Base-by-base conservation (phyloP, 2,113 vertebrate species). In the Caloenas nicobarica region DNA sequence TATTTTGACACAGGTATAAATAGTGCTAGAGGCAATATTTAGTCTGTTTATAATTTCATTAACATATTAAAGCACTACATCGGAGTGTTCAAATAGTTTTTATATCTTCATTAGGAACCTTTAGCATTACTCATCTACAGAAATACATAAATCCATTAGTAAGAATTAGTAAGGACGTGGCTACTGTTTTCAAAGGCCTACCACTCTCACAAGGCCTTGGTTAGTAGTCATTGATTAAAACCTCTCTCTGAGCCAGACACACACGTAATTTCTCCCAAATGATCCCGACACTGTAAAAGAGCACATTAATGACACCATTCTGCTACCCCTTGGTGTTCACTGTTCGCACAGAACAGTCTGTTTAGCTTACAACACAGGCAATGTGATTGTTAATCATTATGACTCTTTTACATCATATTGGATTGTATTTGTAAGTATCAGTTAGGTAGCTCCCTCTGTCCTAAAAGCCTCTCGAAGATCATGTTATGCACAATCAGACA, bases 401-500 rank as follows among this genome's bases (percentile, higher is more conserved):
- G 46, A 54, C 26, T 60, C 33, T 42, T 89, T 62, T 33, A 61
- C 50, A 73, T n/a, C 34, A 11, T 14, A 31, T 4, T 9, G 34
- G 31, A 79, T 15, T 36, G 26, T 18, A 68, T 11, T 56, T 48
- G 1, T 44, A 72, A 58, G 33, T 42, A 54, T 17, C 40, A 40
- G 50, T 29, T 40, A 58, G 42, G 34, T 71, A 26, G 34, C 11
- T 74, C 42, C 53, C 29, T 44, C 31, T 38, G 16, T 28, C 23
- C 40, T 76, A 58, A 44, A 58, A 79, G 38, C 9, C 17, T 61
- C 22, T 7, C 42, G 48, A 58, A 54, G 31, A 36, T 31, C 6
- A 2, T 14, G 46, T 34, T 26, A 34, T 0, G 0, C 24, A 26
- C 12, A 26, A 19, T 16, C 38, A 61, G 34, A 65, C 24, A 60